Evolutionary conservation across 2,113 vertebrate species (phyloP).

Genomic region (Lagopus muta): DNA sequence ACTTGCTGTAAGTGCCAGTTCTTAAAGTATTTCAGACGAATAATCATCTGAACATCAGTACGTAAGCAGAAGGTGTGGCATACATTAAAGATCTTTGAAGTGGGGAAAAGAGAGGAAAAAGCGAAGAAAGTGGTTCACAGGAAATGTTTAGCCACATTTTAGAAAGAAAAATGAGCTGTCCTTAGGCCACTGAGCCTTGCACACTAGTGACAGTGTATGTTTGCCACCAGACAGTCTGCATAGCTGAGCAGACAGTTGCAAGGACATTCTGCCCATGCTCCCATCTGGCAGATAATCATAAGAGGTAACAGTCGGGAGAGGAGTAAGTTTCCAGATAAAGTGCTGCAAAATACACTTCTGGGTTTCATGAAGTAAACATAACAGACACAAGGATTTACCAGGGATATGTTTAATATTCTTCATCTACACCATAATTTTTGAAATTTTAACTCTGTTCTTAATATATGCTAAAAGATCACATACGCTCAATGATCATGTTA

Average conservation of each 20-base stretch:
- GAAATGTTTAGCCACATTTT: background rate
- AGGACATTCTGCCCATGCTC: background rate
- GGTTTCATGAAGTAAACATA: background rate
- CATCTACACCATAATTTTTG: background rate
- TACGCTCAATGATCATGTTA: background rate
- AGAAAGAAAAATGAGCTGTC: background rate
- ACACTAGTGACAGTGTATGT: rapidly evolving
- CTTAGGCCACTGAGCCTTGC: background rate
- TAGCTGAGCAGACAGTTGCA: background rate
- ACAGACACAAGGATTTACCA: background rate
- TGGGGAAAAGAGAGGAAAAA: background rate
- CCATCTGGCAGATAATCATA: background rate
- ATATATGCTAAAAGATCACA: background rate
- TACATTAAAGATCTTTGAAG: background rate
- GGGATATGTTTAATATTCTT: background rate
- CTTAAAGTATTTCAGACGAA: background rate
- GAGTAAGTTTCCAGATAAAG: background rate
- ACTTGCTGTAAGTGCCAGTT: background rate
- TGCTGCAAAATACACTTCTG: background rate
- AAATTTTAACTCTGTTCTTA: background rate
- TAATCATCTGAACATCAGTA: rapidly evolving
- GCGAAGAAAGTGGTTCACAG: background rate
- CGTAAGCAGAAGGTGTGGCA: background rate
- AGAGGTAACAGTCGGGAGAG: background rate
- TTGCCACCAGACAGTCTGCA: background rate